These are phyloP conservation scores for Antennarius striatus DNA, from an alignment of 2,113 vertebrate species.

Conservation along the genomic window DNA sequence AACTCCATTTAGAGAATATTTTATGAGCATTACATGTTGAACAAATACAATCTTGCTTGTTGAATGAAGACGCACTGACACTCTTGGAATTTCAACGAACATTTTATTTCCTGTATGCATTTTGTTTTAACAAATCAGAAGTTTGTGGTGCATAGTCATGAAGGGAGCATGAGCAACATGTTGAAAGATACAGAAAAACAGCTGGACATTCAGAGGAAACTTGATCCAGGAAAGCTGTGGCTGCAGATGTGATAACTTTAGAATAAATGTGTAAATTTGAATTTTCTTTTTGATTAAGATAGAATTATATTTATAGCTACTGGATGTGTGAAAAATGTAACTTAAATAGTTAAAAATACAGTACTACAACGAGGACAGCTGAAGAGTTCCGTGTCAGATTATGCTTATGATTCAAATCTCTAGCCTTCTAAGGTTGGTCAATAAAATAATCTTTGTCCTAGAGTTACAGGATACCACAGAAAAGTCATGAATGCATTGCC, in stretches of 20 bases:
- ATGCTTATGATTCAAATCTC: constrained; percentile 46
- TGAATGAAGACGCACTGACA: constrained; percentile 30
- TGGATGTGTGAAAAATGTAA: constrained; percentile 18
- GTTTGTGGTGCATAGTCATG: constrained; percentile 77
- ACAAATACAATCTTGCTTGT: too few relatives aligned
- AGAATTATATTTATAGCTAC: constrained; percentile 1
- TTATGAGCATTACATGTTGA: too few relatives aligned
- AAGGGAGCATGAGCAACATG: constrained; percentile 74
- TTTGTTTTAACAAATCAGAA: constrained; percentile 70
- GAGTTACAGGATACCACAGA: constrained; percentile 32
- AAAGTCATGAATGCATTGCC: background rate
- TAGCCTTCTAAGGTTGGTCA: constrained; percentile 15
- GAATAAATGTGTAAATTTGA: constrained; percentile 15
- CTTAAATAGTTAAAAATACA: constrained; percentile 28
- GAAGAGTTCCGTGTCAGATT: constrained; percentile 29
- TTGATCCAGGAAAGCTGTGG: constrained; percentile 27
- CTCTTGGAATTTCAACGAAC: constrained; percentile 52
- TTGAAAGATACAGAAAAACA: constrained; percentile 58
- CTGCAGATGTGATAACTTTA: background rate
- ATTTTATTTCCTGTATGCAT: constrained; percentile 74
- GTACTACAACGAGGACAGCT: constrained; percentile 13
- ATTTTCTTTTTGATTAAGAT: constrained; percentile 4
- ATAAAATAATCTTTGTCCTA: constrained; percentile 2
- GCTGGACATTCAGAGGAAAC: constrained; percentile 62
- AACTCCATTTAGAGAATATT: too few relatives aligned